Evolutionary conservation across 2,888 invertebrate species (phyloP).

Genomic region (Euspilapteryx auroguttella): DNA sequence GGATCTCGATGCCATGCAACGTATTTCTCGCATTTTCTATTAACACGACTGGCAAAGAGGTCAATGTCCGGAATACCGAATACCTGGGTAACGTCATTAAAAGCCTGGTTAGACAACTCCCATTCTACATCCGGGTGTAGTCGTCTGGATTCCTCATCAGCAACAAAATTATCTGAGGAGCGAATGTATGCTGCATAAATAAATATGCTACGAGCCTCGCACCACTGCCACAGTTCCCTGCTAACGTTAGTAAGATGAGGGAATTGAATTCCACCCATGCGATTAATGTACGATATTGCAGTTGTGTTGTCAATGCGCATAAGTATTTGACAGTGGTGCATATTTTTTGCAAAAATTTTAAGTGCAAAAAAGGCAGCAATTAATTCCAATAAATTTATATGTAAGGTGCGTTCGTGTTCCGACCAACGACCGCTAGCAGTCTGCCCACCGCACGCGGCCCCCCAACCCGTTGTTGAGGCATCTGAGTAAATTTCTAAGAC

Average conservation of each 20-base stretch:
- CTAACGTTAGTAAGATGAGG: constrained; percentile 1
- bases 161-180: constrained; percentile 2
- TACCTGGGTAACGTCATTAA: background rate
- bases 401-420: background rate
- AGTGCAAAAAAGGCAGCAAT: constrained; percentile 4
- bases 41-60: constrained; percentile 5
- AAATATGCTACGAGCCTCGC: constrained; percentile 1
- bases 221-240: constrained; percentile 3
- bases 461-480: constrained; percentile 4
- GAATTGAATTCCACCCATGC: too few species aligned
- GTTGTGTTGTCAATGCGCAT: constrained; percentile 4
- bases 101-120: background rate
- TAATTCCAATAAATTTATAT: constrained; percentile 3
- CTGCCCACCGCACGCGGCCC: background rate
- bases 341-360: constrained; percentile 3
- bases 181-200: constrained; percentile 5
- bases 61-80: constrained; percentile 6
- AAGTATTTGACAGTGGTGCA: constrained; percentile 2
- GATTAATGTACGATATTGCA: too few species aligned
- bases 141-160: constrained; percentile 4
- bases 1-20: constrained; percentile 12
- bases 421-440: constrained; percentile 3
- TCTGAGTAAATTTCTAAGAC: constrained; percentile 3
- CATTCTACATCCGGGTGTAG: constrained; percentile 1
- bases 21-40: constrained; percentile 7